These are phyloP conservation scores for Drosophila mulleri DNA, from an alignment of 2,888 invertebrate genomes.

Conservation along the genomic window DNA sequence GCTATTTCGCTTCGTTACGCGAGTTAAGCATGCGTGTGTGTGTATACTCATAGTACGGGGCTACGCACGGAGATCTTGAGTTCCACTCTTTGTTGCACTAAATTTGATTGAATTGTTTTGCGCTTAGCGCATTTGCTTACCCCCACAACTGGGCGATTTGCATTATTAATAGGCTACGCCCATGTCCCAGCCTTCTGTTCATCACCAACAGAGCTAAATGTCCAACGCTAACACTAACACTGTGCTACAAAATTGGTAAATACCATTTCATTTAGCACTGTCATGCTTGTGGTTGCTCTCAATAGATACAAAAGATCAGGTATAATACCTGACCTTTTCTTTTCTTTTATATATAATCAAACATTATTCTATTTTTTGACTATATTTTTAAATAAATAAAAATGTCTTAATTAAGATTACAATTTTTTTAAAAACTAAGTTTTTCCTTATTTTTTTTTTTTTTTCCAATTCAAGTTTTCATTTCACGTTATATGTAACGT, in stretches of 20 bases:
- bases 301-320: neutral
- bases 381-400: too few species aligned
- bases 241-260: neutral
- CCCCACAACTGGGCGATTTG: constrained; percentile 53
- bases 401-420: too few species aligned
- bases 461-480: too few species aligned
- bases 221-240: neutral
- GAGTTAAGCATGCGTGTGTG: neutral
- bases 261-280: neutral
- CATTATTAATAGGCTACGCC: constrained; percentile 65
- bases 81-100: constrained; percentile 34
- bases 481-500: too few species aligned
- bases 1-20: constrained; percentile 5
- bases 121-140: constrained; percentile 68
- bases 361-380: too few species aligned
- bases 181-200: constrained; percentile 4
- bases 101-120: constrained; percentile 71
- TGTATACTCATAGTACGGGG: neutral
- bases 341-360: too few species aligned
- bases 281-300: neutral
- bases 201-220: neutral
- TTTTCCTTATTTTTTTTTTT: too few species aligned
- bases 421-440: too few species aligned
- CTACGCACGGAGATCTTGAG: neutral
- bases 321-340: neutral